Conservation (phyloP, 1,140 invertebrate species). For the Epicauta chinensis region DNA sequence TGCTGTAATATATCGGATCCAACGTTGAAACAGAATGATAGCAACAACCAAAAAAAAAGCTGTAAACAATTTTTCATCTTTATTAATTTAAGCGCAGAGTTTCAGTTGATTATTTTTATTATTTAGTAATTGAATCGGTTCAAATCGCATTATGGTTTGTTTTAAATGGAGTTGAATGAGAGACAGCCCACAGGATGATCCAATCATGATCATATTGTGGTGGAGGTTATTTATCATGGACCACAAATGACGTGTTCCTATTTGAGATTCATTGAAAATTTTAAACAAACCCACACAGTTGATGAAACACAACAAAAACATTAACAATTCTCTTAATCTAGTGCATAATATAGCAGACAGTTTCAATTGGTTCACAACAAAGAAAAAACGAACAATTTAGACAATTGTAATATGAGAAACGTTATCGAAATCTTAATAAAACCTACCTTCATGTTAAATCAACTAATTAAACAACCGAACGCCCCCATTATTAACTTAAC, state of each 20-base stretch:
- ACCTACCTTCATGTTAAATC: no score
- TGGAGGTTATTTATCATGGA: neutral
- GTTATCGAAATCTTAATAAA: no score
- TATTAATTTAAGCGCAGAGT: neutral
- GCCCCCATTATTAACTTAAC: slow-evolving; percentile 12
- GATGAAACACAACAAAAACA: no score
- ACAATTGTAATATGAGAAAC: no score
- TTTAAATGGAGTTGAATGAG: neutral
- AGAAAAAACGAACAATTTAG: no score
- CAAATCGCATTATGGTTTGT: neutral
- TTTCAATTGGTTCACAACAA: no score
- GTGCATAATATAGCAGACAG: no score
- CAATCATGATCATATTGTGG: neutral
- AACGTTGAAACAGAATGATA: no score
- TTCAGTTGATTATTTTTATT: slow-evolving; percentile 2
- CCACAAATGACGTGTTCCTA: slow-evolving; percentile 4
- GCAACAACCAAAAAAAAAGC: no score
- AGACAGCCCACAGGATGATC: neutral
- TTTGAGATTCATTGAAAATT: slow-evolving; percentile 2
- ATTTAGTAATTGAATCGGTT: neutral
- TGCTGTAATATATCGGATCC: no score
- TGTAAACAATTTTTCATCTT: no score
- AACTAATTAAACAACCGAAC: neutral
- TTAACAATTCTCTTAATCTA: no score
- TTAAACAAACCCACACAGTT: slow-evolving; percentile 11